These are phyloP conservation scores for Mobula hypostoma DNA, from an alignment of 2,113 vertebrate species.

Conservation along the genomic window DNA sequence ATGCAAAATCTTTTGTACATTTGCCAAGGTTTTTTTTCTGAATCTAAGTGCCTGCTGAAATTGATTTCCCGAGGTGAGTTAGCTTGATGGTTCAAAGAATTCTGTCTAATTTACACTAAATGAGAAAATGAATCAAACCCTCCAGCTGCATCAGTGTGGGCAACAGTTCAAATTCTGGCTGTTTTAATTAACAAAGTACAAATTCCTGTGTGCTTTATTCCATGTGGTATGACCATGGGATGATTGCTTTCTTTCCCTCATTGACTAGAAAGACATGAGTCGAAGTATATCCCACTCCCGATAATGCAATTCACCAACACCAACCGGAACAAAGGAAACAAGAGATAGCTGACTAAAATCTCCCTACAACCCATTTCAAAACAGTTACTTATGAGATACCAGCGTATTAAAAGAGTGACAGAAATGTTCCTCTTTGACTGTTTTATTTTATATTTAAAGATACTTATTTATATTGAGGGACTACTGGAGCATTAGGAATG, in stretches of 20 bases:
- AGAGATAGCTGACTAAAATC: background rate
- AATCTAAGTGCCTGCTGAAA: constrained; percentile 32
- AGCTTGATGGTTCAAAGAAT: constrained; percentile 37
- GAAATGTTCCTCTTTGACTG: background rate
- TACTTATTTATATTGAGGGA: constrained; percentile 11
- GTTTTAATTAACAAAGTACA: constrained; percentile 38
- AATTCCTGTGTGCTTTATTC: constrained; percentile 30
- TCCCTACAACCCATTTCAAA: background rate
- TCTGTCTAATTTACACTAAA: constrained; percentile 37
- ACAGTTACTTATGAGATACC: background rate
- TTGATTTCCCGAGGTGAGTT: constrained; percentile 38
- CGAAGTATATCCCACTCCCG: background rate
- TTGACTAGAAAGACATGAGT: constrained; percentile 20
- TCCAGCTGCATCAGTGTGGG: constrained; percentile 34
- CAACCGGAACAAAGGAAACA: constrained; percentile 15
- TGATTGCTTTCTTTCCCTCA: constrained; percentile 27
- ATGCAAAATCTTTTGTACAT: constrained; percentile 35
- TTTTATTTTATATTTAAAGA: background rate
- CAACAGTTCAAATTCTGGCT: constrained; percentile 35
- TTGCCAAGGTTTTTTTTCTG: constrained; percentile 20
- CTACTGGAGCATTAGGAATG: background rate
- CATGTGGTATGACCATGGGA: background rate
- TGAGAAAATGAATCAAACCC: constrained; percentile 38
- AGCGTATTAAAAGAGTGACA: background rate
- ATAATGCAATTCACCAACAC: background rate